Percentiles rank a stretch among this genome's conserved stretches.
Evolutionary conservation across 2,888 invertebrate species (phyloP).

Genomic region (Rhagium mordax): DNA sequence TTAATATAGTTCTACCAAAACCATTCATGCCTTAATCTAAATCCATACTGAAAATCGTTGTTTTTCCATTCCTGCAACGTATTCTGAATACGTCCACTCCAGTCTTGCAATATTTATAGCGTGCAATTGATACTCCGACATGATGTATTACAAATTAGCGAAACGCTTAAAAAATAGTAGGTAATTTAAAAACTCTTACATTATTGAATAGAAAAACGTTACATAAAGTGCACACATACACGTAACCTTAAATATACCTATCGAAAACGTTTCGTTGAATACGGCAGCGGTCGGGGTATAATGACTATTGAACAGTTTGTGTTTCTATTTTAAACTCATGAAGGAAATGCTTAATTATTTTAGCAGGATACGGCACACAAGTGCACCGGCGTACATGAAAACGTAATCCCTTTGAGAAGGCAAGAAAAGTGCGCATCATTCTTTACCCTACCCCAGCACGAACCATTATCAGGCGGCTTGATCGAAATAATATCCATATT

Average conservation of each 20-base stretch:
- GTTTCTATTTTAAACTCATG: slow-evolving; percentile 27
- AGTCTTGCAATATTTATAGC: not conserved
- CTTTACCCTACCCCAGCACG: not conserved
- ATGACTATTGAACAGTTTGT: slow-evolving; percentile 11
- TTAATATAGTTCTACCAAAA: too few relatives aligned
- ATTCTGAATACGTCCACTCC: too few relatives aligned
- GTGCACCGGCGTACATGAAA: slow-evolving; percentile 12
- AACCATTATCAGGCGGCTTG: slow-evolving; percentile 19
- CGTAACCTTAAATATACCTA: not conserved
- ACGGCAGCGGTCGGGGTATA: not conserved
- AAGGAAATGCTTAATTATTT: slow-evolving; percentile 31
- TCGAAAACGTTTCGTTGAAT: not conserved
- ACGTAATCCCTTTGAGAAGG: slow-evolving; percentile 1
- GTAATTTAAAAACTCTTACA: not conserved
- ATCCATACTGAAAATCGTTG: too few relatives aligned
- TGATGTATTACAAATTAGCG: not conserved
- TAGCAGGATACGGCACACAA: slow-evolving; percentile 32
- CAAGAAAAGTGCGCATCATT: slow-evolving; percentile 8
- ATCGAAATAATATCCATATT: slow-evolving; percentile 42
- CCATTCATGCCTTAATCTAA: too few relatives aligned
- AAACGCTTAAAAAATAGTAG: not conserved
- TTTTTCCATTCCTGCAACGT: too few relatives aligned
- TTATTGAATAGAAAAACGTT: not conserved
- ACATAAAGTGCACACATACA: not conserved
- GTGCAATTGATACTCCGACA: not conserved